Evolutionary conservation across 2,888 invertebrate species (phyloP), one percentile per base, ranked within the genome.

Genomic region (Agrenia bidenticulata): DNA sequence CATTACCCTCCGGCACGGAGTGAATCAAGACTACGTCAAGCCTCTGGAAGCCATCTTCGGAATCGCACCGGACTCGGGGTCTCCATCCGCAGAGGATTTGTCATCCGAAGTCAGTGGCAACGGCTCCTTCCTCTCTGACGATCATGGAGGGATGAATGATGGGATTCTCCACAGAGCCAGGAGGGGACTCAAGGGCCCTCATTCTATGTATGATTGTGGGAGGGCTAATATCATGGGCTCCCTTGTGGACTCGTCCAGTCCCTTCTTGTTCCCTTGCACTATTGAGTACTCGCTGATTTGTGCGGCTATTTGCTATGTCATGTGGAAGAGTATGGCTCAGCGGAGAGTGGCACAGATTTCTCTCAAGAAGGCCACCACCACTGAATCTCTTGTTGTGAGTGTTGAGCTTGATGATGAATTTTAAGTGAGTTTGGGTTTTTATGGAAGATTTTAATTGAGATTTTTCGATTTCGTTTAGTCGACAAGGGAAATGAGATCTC

Each of bases 191-290:
- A 66, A 66, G 41, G 76, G 76, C 17, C 72, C 72, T 7, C 72
- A 76, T 39, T 65, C 70, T 9, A 74, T 82, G 80, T 73, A 73
- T 39, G 77, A 77, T 49, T 80, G 80, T 69, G 51, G 77, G 1
- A 77, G 80, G 21, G 76, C 78, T 2, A 78, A 80, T 67, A 85
- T 87, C 78, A 84, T 87, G 76, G 84, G 84, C 11, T 84, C 85
- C 53, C 79, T 87, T 61, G 84, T 87, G 26, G 81, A 83, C 74
- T 83, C 83, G 76, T 86, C 88, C n/a, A 87, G 88, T 70, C 92
- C 92, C 0, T 93, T 93, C 79, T 84, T 94, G 64, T 94, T 92
- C 78, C 94, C 94, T 0, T 93, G 93, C 78, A 89, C 89, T 56
- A 92, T 94, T 76, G 94, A 94, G 80, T 94, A 94, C 81, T 92